Base-by-base conservation (phyloP, 1,140 invertebrate species). In the Cotesia chilonis region DNA sequence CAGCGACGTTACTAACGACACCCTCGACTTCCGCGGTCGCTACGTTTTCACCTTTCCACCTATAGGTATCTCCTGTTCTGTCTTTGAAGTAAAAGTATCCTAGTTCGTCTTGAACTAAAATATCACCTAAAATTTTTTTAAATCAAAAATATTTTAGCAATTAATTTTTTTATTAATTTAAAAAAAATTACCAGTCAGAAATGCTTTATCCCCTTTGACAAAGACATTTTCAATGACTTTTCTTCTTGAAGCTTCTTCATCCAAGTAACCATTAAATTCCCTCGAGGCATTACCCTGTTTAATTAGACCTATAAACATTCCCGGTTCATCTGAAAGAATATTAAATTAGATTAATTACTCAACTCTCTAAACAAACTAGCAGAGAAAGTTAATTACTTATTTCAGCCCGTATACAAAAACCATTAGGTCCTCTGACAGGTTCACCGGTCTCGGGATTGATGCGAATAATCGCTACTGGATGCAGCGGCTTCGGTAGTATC, bases 41-140 rank as follows among this genome's bases (percentile, higher is more conserved):
- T 2, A 99, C 98, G 87, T 99, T 99, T 88, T 99, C 98, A 12
- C 98, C 98, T 84, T 96, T 95, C 94, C 94, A 96, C 64, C 98
- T 90, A 88, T 97, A 99, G 1, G 98, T 99, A 84, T 99, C 98
- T 2, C 98, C 98, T 0, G 96, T 98, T 80, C 98, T 90, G 84
- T 99, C 97, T 78, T 93, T 94, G 87, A 99, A 99, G 85, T 92
- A 99, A 41, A 99, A 88, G 87, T 98, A 97, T 10, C 98, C 98
- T 17, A 94, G 90, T 77, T 97, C 93, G 83, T 99, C 97, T 78
- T 95, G 92, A 12, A 94, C 90, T 51, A 99, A 85, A 74, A 99
- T 92, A 87, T 99, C 98, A 92, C 95, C 95, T 41, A 41, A 12
- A 57, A 37, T 61, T 70, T 71, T 28, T 28, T 28, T 28, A 28